Percentiles rank a stretch among this genome's conserved stretches.
Evolutionary conservation across 1,140 invertebrate genomes (phyloP).

Genomic region (Heliconius melpomene): DNA sequence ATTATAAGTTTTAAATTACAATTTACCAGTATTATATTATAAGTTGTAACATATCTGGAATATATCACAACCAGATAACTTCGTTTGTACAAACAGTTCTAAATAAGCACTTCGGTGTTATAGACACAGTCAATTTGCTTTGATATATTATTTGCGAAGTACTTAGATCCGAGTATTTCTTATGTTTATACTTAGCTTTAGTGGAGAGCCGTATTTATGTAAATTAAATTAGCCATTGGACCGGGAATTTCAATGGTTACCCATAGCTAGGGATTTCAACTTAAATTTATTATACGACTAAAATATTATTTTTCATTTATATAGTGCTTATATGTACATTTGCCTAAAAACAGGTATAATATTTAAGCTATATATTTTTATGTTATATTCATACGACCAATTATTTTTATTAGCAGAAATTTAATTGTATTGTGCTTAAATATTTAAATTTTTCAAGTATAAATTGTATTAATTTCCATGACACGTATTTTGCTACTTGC

Average conservation of each 20-base stretch:
- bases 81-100: not conserved
- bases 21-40: too few relatives aligned
- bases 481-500: not conserved
- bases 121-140: not conserved
- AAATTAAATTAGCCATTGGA: not conserved
- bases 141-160: not conserved
- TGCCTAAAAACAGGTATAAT: not conserved
- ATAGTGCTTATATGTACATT: not conserved
- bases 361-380: not conserved
- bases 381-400: not conserved
- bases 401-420: not conserved
- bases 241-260: not conserved
- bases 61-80: not conserved
- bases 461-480: not conserved
- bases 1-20: too few relatives aligned
- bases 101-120: conserved; percentile 1
- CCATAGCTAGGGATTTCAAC: not conserved
- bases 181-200: not conserved
- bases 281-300: too few relatives aligned
- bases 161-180: not conserved
- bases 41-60: not conserved
- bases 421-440: not conserved
- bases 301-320: not conserved
- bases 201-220: not conserved
- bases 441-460: not conserved